Conservation (phyloP, 2,888 invertebrate genomes). For the Dexiosoma caninum region DNA sequence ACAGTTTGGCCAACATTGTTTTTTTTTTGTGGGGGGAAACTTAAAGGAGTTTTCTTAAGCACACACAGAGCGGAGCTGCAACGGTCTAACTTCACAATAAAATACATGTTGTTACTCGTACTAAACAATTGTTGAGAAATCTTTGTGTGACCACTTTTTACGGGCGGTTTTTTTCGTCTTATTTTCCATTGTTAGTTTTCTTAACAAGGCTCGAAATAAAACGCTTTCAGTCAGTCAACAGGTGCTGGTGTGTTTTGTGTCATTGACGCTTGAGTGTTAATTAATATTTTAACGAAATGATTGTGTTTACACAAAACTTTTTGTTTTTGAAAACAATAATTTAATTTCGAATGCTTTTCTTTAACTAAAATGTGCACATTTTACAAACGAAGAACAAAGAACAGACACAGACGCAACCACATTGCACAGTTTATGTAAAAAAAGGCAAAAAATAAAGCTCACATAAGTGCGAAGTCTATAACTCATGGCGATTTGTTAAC, state of each 20-base stretch:
- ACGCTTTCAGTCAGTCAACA: constrained; percentile 9
- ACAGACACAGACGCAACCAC: too few relatives aligned
- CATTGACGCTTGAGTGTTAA: constrained; percentile 44
- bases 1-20: too few relatives aligned
- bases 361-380: not conserved
- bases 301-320: not conserved
- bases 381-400: constrained; percentile 13
- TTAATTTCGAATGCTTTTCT: not conserved
- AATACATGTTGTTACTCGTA: too few relatives aligned
- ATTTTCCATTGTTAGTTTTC: not conserved
- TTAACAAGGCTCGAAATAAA: not conserved
- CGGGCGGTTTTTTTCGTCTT: too few relatives aligned
- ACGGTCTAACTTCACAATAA: too few relatives aligned
- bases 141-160: too few relatives aligned
- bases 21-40: too few relatives aligned
- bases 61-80: too few relatives aligned
- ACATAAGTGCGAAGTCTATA: constrained; percentile 62
- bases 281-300: constrained; percentile 18
- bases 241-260: constrained; percentile 29
- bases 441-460: constrained; percentile 59
- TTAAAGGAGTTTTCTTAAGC: too few relatives aligned
- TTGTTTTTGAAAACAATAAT: not conserved
- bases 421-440: constrained; percentile 39
- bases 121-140: too few relatives aligned
- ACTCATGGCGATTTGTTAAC: constrained; percentile 52